Evolutionary conservation across 2,113 vertebrate genomes (phyloP), one percentile per base, ranked within the genome.

Genomic region (Carollia perspicillata): DNA sequence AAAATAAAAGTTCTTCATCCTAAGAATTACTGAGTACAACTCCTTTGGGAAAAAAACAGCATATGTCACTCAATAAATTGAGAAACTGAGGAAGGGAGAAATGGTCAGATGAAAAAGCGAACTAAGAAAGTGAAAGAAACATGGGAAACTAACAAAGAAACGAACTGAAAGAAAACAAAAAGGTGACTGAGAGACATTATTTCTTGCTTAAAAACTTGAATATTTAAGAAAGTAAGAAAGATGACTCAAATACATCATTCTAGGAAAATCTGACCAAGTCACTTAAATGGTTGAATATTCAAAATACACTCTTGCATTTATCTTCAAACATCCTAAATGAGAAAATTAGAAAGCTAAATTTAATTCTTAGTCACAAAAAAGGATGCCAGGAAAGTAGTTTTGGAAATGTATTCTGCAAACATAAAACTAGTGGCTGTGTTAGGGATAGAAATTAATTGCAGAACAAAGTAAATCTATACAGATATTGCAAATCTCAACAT

Each of bases 281-380:
- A 96, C 49, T 93, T 96, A 97, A 91, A 91, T 44, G 26, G 51
- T 40, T 30, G 28, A 90, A 89, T 93, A 66, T 68, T 55, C 58
- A 93, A 92, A 90, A 75, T 60, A 95, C 49, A 84, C 17, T n/a
- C 33, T 55, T 86, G 23, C 28, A 84, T 89, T 83, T 95, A 81
- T 69, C 69, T 77, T 94, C 87, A 69, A 47, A 91, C 5, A 74
- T 68, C 71, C 71, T 23, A 94, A 93, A 65, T n/a, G 81, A 97
- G 80, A 87, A 78, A 92, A 88, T 66, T n/a, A 84, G 42, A 86
- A 60, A 87, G 79, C 58, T 65, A 90, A 89, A 63, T 47, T 37
- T 79, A 93, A 79, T 83, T 92, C 55, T 95, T 87, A 86, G 55
- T 44, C n/a, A 92, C 13, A 53, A 23, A 93, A 92, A 86, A 92